Base-by-base conservation (phyloP, 1,140 invertebrate genomes). In the Coptotermes formosanus region DNA sequence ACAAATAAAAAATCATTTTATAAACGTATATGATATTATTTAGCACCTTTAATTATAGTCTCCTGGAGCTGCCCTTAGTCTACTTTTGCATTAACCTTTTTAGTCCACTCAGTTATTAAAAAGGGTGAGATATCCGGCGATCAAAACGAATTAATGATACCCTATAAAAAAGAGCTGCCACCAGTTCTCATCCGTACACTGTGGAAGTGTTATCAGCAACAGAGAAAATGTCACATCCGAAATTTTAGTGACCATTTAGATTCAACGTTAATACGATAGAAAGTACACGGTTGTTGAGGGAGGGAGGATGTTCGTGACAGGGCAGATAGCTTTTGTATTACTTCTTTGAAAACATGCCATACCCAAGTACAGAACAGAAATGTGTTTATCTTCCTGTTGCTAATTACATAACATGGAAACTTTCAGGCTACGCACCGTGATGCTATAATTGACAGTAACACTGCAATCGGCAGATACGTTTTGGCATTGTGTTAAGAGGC, bases 81-180 rank as follows among this genome's bases (percentile, higher is more conserved):
- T 30, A 75, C 64, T 75, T 75, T 75, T 75, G 11, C 64, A 75
- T 16, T 25, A 1, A 75, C 8, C 64, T 2, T 25, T n/a, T 9
- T 12, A 75, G 25, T 75, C 14, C 25, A 75, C 64, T 8, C 64
- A 11, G 64, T 75, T 75, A 75, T 75, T 75, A 75, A 75, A 75
- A 75, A 75, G 64, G 64, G 64, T n/a, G 64, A 75, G 64, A 75
- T 75, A 14, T 75, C 64, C 64, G 64, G 64, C 64, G 64, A 75
- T 75, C 64, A 75, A 75, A 75, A 75, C n/a, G 64, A 75, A 75
- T 75, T 75, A 75, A 75, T 75, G 64, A 75, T 75, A 75, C n/a
- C 64, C 25, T n/a, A 75, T 75, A 75, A 75, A 75, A 64, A 75
- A 75, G 64, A 75, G 64, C n/a, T 25, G 25, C 64, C 64, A 30